Evolutionary conservation across 35 echinoderm and acorn worm species (phyloP), one percentile per base, ranked within the genome.

Genomic region (Strongylocentrotus purpuratus): DNA sequence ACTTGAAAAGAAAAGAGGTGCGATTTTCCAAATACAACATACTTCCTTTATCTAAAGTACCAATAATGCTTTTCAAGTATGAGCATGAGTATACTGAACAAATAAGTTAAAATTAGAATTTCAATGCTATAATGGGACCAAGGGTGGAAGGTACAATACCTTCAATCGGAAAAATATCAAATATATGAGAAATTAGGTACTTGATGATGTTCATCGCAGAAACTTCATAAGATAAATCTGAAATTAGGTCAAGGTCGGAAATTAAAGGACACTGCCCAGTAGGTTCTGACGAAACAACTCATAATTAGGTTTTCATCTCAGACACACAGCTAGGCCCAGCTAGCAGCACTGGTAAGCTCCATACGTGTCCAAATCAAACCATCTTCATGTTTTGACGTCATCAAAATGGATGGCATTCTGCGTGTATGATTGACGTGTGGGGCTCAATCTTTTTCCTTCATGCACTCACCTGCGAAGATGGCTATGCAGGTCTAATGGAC

Each of bases 401-500:
- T 78, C 4, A n/a, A 78, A 78, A 78, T 78, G 65, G 65, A 78
- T 78, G 65, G n/a, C 65, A 78, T 78, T 78, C 65, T 78, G 2
- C 7, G 12, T 15, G 7, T 89, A 89, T 89, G 87, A 89, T 89
- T 89, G 87, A 89, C 87, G n/a, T 33, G 33, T 22, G 87, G 87
- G 9, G 32, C 87, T 33, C 87, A 89, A 46, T 46, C 87, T 25
- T 46, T 33, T 41, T 45, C 87, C 32, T 1, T 8, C 20, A n/a
- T n/a, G n/a, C n/a, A 89, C 33, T 89, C 87, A 89, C 87, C 87
- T 89, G 45, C 33, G 33, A 89, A 46, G 87, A 45, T 89, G 87
- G 33, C 33, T 89, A 89, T 41, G 32, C 87, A 7, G 33, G 17
- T 33, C 15, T 45, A 89, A 89, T 89, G 87, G 87, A 89, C 87